phyloP scores from a whole-genome alignment of 2,113 vertebrate genomes.

The Brienomyrus longianalis region DNA sequence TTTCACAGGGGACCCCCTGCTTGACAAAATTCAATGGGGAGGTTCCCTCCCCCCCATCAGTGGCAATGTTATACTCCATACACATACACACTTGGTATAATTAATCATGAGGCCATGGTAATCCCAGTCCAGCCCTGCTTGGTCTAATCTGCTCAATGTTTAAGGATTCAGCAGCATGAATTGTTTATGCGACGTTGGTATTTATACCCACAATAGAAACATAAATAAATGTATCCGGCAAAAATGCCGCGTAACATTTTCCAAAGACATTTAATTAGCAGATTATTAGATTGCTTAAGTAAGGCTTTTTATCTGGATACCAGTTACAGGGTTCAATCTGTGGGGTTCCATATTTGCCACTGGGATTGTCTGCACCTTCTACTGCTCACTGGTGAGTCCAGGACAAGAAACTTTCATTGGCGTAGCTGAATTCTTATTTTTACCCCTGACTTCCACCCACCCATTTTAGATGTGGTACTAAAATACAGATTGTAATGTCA shows the following conservation, averaged over 20 bases:
- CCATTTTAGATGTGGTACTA: neutral
- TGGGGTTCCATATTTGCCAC: slow-evolving; percentile 82
- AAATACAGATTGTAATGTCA: neutral
- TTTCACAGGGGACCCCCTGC: neutral
- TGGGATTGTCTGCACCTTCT: slow-evolving; percentile 78
- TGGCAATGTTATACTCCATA: neutral
- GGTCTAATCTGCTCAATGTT: neutral
- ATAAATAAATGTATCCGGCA: neutral
- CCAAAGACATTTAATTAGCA: neutral
- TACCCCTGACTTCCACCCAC: neutral
- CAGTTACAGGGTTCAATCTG: slow-evolving; percentile 81
- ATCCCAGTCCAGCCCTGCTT: neutral
- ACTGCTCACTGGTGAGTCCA: slow-evolving; percentile 71
- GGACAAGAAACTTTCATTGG: neutral
- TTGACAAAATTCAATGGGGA: neutral
- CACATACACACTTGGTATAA: neutral
- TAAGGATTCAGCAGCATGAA: neutral
- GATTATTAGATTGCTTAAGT: neutral
- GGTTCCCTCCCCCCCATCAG: neutral
- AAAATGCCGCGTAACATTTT: neutral
- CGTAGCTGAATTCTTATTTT: neutral
- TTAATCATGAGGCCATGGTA: neutral
- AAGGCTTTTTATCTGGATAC: slow-evolving; percentile 8
- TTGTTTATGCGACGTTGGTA: neutral
- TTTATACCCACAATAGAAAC: neutral